Percentiles rank a stretch among this genome's conserved stretches.
Evolutionary conservation across 2,113 vertebrate species (phyloP).

Genomic region (Aramus guarauna): DNA sequence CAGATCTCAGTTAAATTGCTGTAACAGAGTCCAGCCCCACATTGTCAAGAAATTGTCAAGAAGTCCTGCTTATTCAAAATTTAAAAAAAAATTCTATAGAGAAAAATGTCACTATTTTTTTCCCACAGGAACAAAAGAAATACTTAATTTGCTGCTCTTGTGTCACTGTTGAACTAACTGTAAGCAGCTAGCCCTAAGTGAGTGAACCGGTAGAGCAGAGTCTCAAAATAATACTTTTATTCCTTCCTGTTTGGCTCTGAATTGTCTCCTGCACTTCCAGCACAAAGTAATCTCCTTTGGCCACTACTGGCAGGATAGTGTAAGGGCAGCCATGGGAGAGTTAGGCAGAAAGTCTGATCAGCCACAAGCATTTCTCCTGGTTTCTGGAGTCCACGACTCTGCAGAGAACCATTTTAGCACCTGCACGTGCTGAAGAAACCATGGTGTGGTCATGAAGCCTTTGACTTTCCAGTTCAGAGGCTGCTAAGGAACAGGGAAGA

Average conservation of each 20-base stretch:
- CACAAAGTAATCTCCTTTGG: background rate
- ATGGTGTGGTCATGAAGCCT: background rate
- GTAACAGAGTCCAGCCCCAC: constrained; percentile 40
- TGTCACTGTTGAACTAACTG: background rate
- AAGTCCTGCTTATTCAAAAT: constrained; percentile 46
- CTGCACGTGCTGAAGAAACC: background rate
- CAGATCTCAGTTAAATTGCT: constrained; percentile 58
- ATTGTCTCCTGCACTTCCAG: background rate
- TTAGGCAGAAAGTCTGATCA: background rate
- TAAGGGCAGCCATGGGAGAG: background rate
- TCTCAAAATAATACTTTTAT: background rate
- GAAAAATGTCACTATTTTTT: constrained; percentile 36
- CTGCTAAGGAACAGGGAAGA: fast-evolving
- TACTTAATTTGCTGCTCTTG: background rate
- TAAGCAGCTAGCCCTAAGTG: background rate
- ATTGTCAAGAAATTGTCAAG: constrained; percentile 9
- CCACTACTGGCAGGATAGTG: background rate
- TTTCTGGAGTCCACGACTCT: background rate
- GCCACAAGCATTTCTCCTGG: background rate
- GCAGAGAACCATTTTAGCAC: background rate
- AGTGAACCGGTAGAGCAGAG: background rate
- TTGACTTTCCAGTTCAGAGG: background rate
- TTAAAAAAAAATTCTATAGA: background rate
- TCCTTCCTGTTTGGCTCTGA: background rate
- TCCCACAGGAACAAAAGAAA: background rate